Percentiles rank a stretch among this genome's conserved stretches.
Conservation (phyloP, 2,888 invertebrate species). For the Cheilosia impressa region DNA sequence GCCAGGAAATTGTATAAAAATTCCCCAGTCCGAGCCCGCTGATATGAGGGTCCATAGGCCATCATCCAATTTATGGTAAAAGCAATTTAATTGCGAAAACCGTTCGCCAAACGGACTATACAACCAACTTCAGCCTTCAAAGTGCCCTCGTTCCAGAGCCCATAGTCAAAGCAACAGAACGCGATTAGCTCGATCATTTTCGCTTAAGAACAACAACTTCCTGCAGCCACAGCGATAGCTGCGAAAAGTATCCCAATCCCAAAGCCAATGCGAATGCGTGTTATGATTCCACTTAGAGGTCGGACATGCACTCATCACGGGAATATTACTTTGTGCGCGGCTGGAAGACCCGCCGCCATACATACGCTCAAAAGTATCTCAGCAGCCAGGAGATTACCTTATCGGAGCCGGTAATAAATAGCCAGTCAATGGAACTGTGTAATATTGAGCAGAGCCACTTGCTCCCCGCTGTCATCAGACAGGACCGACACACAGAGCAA, state of each 20-base stretch:
- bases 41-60: neutral
- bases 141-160: constrained; percentile 8
- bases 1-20: neutral
- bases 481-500: constrained; percentile 9
- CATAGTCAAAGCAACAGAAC: neutral
- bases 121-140: constrained; percentile 1
- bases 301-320: constrained; percentile 63
- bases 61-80: constrained; percentile 38
- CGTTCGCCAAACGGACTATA: neutral
- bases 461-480: constrained; percentile 55
- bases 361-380: constrained; percentile 52
- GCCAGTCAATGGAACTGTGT: constrained; percentile 66
- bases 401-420: constrained; percentile 71
- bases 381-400: constrained; percentile 48
- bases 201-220: constrained; percentile 21
- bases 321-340: constrained; percentile 52
- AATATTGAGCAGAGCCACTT: constrained; percentile 46
- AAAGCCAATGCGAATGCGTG: constrained; percentile 61
- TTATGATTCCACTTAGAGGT: constrained; percentile 67
- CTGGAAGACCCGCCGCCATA: constrained; percentile 35
- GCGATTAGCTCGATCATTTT: constrained; percentile 14
- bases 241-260: constrained; percentile 60
- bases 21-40: neutral
- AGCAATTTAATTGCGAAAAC: constrained; percentile 12
- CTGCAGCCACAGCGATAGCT: constrained; percentile 39